Conservation (phyloP, 2,113 vertebrate species). For the Odontophorus gujanensis region DNA sequence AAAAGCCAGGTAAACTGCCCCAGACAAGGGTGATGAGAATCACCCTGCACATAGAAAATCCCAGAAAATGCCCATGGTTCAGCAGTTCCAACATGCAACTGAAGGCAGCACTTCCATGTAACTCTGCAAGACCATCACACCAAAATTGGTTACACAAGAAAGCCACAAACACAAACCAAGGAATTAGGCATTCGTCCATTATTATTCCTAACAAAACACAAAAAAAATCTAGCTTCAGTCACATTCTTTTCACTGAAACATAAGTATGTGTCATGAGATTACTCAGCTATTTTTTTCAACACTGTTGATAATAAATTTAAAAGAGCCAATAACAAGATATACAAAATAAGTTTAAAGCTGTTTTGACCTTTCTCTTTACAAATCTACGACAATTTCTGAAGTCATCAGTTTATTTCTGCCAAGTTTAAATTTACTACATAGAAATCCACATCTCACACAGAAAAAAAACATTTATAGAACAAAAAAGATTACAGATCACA, state of each 20-base stretch:
- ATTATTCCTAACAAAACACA: not conserved
- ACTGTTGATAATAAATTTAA: not conserved
- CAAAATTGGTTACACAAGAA: not conserved
- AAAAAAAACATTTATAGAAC: not conserved
- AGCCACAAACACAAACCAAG: accelerated
- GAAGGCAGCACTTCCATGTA: not conserved
- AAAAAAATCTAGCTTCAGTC: not conserved
- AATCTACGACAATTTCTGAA: not conserved
- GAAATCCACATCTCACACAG: not conserved
- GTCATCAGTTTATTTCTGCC: not conserved
- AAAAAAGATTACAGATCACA: accelerated
- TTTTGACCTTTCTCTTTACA: not conserved
- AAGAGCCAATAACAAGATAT: not conserved
- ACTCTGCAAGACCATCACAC: not conserved
- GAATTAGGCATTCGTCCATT: not conserved
- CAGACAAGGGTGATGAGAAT: not conserved
- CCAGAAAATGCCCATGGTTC: not conserved
- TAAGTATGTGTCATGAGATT: not conserved
- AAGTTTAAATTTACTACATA: not conserved
- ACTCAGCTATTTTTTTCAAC: not conserved
- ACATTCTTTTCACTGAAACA: not conserved
- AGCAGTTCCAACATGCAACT: not conserved
- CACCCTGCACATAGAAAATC: not conserved
- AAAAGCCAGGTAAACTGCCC: not conserved
- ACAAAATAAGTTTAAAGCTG: not conserved